Percentiles rank a stretch among this genome's conserved stretches.
Conservation (phyloP, 2,797 vertebrate genomes). For the Phyllotis vaccarum region DNA sequence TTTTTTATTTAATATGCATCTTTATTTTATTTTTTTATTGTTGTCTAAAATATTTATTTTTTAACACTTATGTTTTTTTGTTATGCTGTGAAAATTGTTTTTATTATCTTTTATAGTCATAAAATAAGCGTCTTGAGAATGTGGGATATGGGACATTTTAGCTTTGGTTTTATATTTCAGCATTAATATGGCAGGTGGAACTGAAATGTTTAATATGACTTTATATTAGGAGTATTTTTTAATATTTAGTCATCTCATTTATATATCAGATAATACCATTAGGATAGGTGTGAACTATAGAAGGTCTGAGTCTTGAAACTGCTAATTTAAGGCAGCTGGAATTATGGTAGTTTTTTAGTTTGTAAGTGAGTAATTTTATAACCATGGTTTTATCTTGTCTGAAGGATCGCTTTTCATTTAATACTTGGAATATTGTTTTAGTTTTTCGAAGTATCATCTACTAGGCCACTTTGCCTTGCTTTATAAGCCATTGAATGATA, state of each 20-base stretch:
- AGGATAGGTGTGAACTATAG: constrained; percentile 98
- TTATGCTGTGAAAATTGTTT: constrained; percentile 94
- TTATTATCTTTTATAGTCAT: constrained; percentile 99
- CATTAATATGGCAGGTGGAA: constrained; percentile 97
- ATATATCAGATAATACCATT: constrained; percentile 99
- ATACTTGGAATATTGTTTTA: constrained; percentile 98
- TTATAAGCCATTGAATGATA: constrained; percentile 98
- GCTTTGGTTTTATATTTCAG: constrained; percentile 99
- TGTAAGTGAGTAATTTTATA: constrained; percentile 99
- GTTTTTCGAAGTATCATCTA: constrained; percentile 99
- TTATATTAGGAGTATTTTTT: constrained; percentile 99
- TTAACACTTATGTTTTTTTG: constrained; percentile 97
- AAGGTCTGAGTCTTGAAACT: constrained; percentile 95
- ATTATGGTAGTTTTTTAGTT: constrained; percentile 99
- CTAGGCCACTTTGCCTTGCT: constrained; percentile 98
- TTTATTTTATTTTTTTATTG: constrained; percentile 92
- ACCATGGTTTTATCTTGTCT: constrained; percentile 99
- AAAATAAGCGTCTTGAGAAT: constrained; percentile 98
- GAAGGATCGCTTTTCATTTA: constrained; percentile 94
- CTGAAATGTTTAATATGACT: constrained; percentile 98
- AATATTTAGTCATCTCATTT: constrained; percentile 99
- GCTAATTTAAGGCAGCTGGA: constrained; percentile 98
- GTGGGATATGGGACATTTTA: constrained; percentile 99
- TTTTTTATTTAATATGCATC: constrained; percentile 93
- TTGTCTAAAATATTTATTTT: constrained; percentile 93